Percentiles rank a stretch among this genome's conserved stretches.
These are phyloP conservation scores for Chesias legatella DNA, from an alignment of 2,888 invertebrate genomes.

Conservation along the genomic window DNA sequence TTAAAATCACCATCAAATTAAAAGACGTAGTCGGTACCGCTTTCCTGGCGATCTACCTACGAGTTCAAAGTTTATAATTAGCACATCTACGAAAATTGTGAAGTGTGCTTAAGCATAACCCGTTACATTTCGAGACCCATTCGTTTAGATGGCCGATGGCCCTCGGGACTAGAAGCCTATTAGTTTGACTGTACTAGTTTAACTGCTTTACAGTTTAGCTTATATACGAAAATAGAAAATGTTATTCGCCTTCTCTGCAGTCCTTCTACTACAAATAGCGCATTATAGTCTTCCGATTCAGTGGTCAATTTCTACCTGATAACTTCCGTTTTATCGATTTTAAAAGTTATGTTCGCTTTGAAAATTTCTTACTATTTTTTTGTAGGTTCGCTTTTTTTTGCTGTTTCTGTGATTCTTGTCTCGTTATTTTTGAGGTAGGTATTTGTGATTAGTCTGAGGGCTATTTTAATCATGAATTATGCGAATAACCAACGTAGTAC, in stretches of 20 bases:
- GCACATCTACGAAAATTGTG: not conserved
- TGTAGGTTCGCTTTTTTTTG: conserved; percentile 1
- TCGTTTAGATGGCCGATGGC: conserved; percentile 1
- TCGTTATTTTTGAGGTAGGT: too few relatives aligned
- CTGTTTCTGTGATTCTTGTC: too few relatives aligned
- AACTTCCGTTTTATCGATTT: conserved; percentile 21
- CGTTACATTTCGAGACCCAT: conserved; percentile 3
- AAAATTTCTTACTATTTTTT: conserved; percentile 7
- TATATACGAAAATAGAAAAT: conserved; percentile 7
- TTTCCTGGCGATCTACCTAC: too few relatives aligned
- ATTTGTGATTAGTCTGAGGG: too few relatives aligned
- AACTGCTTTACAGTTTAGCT: conserved; percentile 2
- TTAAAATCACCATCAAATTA: too few relatives aligned
- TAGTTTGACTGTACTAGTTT: not conserved
- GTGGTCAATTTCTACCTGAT: conserved; percentile 29
- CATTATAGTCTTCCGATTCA: conserved; percentile 9
- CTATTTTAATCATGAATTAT: too few relatives aligned
- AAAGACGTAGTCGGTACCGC: too few relatives aligned
- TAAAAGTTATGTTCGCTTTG: conserved; percentile 27
- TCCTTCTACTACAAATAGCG: conserved; percentile 12
- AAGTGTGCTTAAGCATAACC: not conserved
- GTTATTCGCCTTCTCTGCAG: conserved; percentile 7
- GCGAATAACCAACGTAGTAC: too few relatives aligned
- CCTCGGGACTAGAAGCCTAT: conserved; percentile 4
- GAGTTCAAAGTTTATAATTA: too few relatives aligned